Evolutionary conservation across 2,888 invertebrate species (phyloP), one percentile per base, ranked within the genome.

Genomic region (Heterodera filipjevi): DNA sequence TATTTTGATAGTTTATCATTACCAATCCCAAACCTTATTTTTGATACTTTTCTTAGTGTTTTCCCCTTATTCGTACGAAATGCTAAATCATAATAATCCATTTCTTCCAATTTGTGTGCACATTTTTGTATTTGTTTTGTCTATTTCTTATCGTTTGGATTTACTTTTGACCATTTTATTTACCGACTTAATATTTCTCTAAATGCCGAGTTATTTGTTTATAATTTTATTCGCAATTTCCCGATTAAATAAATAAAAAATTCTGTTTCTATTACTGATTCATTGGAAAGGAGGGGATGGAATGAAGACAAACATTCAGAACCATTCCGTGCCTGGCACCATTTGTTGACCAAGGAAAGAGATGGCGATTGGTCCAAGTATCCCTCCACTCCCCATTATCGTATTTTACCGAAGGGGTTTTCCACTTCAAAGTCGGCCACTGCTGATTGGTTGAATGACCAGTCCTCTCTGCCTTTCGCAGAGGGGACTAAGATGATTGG

Each of bases 71-170:
- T 49, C 22, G 32, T 39, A 49, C 6, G 8, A 1, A 39, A 39
- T 39, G 6, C 12, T 39, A 39, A 39, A 0, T 12, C 39, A 6
- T 39, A 39, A 10, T 12, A 39, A 12, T 39, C 39, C 6, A 12
- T 39, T 39, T 39, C 39, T 10, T 44, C 71, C 8, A 77, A 33
- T 32, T 39, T 32, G 19, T 77, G 77, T 30, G 77, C 27, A 2
- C 77, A 77, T 32, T 76, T 71, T 77, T 66, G 68, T 77, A 77
- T 77, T n/a, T 49, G 30, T 71, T 66, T 77, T 44, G 19, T 77
- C 5, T 77, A 71, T 77, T 71, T 49, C 44, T 53, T 68, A 3
- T 68, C 71, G 8, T 19, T 14, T n/a, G 77, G 77, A 39, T 71
- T 49, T 3, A 49, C 66, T 44, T 76, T 73, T 76, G 2, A 2